Evolutionary conservation across 1,140 invertebrate species (phyloP).

Genomic region (Heliconius melpomene): DNA sequence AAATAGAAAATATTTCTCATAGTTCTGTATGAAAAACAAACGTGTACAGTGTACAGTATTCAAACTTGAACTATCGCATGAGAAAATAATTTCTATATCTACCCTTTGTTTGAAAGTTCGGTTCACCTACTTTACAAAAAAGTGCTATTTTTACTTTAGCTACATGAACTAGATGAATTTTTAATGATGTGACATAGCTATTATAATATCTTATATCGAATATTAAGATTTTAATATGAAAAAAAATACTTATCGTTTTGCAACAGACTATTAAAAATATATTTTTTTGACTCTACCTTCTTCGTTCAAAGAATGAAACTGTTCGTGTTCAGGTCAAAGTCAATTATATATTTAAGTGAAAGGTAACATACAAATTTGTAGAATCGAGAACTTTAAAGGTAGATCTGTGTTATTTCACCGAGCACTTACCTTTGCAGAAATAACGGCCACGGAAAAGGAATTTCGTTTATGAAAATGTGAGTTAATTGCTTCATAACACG

Average conservation of each 20-base stretch:
- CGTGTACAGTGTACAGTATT: neutral
- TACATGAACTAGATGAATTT: too few relatives aligned
- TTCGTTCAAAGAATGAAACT: too few relatives aligned
- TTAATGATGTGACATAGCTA: too few relatives aligned
- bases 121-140: slow-evolving; percentile 1
- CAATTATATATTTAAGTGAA: neutral
- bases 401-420: slow-evolving; percentile 36
- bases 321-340: neutral
- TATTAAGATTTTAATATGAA: too few relatives aligned
- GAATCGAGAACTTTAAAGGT: slow-evolving; percentile 4
- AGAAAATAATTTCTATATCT: neutral
- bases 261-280: too few relatives aligned
- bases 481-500: slow-evolving; percentile 68
- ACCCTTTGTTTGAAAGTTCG: slow-evolving; percentile 5
- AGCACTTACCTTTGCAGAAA: slow-evolving; percentile 39
- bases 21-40: slow-evolving; percentile 5
- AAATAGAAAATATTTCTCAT: slow-evolving; percentile 3
- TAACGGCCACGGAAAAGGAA: slow-evolving; percentile 39
- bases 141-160: neutral
- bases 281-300: too few relatives aligned
- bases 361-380: slow-evolving; percentile 8
- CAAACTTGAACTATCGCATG: slow-evolving; percentile 3
- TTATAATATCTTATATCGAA: too few relatives aligned
- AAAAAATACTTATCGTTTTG: too few relatives aligned
- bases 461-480: slow-evolving; percentile 54